A percentile compares a stretch with the other conserved stretches of the same genome.
phyloP scores from a whole-genome alignment of 2,113 vertebrate genomes.

The Chlorocebus sabaeus region DNA sequence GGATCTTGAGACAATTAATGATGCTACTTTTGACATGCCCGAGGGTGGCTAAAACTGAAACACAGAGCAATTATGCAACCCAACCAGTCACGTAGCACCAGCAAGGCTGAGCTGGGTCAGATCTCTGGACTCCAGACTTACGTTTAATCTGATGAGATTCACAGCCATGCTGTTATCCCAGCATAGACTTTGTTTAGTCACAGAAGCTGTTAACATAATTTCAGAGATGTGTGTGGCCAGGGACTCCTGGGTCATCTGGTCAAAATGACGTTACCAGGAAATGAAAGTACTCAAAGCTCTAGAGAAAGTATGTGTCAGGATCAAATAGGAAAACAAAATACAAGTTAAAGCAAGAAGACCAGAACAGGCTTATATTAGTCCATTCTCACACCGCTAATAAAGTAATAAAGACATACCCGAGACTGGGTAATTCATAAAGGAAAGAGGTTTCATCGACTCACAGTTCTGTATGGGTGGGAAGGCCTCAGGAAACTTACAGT shows the following conservation, averaged over 20 bases:
- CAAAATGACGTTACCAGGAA: constrained; percentile 70
- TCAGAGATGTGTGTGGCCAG: constrained; percentile 64
- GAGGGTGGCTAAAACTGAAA: constrained; percentile 23
- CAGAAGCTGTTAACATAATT: constrained; percentile 65
- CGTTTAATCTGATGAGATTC: constrained; percentile 60
- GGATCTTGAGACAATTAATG: constrained; percentile 21
- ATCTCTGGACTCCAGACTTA: constrained; percentile 44
- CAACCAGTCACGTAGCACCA: constrained; percentile 48
- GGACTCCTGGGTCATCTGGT: constrained; percentile 56
- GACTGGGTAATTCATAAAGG: too few species aligned
- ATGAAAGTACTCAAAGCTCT: constrained; percentile 40
- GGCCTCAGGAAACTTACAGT: too few species aligned
- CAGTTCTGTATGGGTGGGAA: too few species aligned
- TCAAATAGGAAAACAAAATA: background rate
- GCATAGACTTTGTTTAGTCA: constrained; percentile 64
- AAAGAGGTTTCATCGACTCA: too few species aligned
- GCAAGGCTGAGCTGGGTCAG: constrained; percentile 45
- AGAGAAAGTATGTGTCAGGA: constrained; percentile 62
- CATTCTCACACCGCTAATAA: too few species aligned
- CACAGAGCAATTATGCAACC: constrained; percentile 54
- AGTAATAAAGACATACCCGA: too few species aligned
- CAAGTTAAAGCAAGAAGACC: background rate
- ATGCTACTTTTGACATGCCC: constrained; percentile 35
- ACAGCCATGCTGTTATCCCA: constrained; percentile 22
- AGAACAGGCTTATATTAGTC: background rate